Conservation (phyloP, 1,140 invertebrate genomes). For the Drosophila nikananu region DNA sequence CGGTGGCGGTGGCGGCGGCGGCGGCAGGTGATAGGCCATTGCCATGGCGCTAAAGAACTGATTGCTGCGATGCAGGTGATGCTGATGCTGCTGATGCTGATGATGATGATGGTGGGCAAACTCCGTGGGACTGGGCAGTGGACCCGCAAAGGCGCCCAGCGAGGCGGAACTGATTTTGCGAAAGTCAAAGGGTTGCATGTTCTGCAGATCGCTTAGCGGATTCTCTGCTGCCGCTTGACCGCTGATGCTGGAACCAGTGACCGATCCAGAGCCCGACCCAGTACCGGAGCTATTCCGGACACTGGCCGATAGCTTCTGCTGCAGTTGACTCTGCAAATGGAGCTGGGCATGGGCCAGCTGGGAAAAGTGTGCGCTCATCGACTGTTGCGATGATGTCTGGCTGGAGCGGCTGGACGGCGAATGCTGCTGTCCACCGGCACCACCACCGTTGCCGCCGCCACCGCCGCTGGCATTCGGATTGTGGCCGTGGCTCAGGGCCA, state of each 20-base stretch:
- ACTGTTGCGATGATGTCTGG: slow-evolving; percentile 32
- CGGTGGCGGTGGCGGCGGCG: slow-evolving; percentile 86
- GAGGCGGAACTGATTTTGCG: slow-evolving; percentile 89
- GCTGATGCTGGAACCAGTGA: background rate
- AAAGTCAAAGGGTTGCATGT: slow-evolving; percentile 98
- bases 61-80: slow-evolving; percentile 75
- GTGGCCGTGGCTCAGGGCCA: slow-evolving; percentile 12
- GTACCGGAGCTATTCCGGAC: slow-evolving; percentile 51
- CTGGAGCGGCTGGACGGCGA: slow-evolving; percentile 20
- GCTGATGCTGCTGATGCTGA: slow-evolving; percentile 76
- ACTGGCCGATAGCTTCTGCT: slow-evolving; percentile 85
- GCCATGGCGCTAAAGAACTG: slow-evolving; percentile 87
- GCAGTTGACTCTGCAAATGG: slow-evolving; percentile 86
- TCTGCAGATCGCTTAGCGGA: slow-evolving; percentile 94
- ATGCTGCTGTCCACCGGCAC: slow-evolving; percentile 16
- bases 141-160: slow-evolving; percentile 74
- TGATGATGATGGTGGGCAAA: slow-evolving; percentile 73
- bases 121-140: slow-evolving; percentile 73
- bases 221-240: slow-evolving; percentile 73
- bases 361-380: slow-evolving; percentile 78
- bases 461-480: slow-evolving; percentile 17
- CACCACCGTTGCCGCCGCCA: slow-evolving; percentile 19
- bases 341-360: slow-evolving; percentile 87
- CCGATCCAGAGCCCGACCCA: background rate
- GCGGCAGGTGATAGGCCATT: slow-evolving; percentile 88